Evolutionary conservation across 2,888 invertebrate genomes (phyloP).

Genomic region (Trilocha varians): DNA sequence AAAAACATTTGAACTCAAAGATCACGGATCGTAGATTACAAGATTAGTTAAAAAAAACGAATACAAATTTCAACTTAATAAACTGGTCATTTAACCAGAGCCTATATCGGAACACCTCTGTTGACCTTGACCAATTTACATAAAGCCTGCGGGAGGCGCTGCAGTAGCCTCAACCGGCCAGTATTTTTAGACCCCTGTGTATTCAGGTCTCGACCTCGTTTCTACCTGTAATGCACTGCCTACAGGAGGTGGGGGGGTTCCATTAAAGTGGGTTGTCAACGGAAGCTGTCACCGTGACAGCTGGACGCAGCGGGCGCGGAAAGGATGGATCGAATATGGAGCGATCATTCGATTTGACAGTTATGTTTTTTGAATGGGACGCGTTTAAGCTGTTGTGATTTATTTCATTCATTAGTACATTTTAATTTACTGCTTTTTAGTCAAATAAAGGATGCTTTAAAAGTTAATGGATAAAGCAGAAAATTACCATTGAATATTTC

Average conservation of each 20-base stretch:
- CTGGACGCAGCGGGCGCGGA: conserved; percentile 32
- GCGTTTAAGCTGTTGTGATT: too few species aligned
- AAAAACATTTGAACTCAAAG: too few species aligned
- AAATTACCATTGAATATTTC: too few species aligned
- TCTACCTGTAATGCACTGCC: conserved; percentile 7
- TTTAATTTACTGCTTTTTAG: too few species aligned
- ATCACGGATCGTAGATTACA: too few species aligned
- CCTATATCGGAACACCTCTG: conserved; percentile 4
- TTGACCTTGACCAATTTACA: conserved; percentile 42
- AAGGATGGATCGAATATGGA: conserved; percentile 21
- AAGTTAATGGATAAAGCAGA: too few species aligned
- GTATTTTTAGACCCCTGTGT: conserved; percentile 20
- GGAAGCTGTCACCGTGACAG: conserved; percentile 41
- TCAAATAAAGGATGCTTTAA: too few species aligned
- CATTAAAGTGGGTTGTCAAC: conserved; percentile 19
- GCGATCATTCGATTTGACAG: conserved; percentile 7
- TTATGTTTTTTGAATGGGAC: not conserved
- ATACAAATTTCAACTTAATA: too few species aligned
- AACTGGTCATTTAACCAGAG: not conserved
- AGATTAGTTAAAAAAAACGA: too few species aligned
- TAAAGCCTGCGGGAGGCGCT: conserved; percentile 39
- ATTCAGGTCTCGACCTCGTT: conserved; percentile 8
- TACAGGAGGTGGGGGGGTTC: conserved; percentile 10
- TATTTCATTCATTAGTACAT: too few species aligned
- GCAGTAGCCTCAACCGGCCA: conserved; percentile 33